Evolutionary conservation across 2,888 invertebrate genomes (phyloP).

Genomic region (Hirudinaria manillensis): DNA sequence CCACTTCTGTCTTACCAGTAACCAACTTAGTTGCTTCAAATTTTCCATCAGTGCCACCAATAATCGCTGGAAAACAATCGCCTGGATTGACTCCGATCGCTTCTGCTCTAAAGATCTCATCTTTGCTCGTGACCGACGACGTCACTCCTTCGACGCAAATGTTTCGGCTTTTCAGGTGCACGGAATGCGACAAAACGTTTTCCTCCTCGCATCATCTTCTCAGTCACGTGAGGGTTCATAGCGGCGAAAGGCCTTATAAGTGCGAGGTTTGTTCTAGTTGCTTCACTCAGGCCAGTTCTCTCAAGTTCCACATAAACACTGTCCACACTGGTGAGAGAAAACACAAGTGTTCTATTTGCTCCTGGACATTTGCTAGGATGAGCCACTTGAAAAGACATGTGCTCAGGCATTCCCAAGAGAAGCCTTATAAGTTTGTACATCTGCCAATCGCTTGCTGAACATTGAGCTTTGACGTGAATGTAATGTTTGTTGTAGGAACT

Average conservation of each 20-base stretch:
- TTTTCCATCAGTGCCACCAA: no score
- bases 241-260: background rate
- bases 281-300: slow-evolving; percentile 6
- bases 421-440: background rate
- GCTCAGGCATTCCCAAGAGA: background rate
- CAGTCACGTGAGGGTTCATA: slow-evolving; percentile 2
- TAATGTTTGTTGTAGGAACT: no score
- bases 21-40: no score
- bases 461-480: no score
- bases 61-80: no score
- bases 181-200: background rate
- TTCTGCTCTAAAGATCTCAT: no score
- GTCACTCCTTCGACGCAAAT: background rate
- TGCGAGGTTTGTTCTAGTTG: background rate
- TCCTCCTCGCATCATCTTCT: background rate
- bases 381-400: slow-evolving; percentile 6
- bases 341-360: background rate
- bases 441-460: no score
- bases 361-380: background rate
- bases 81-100: no score
- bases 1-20: no score
- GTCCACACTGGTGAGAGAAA: background rate
- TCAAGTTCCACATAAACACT: background rate
- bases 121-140: no score
- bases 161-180: background rate